Conservation (phyloP, 2,888 invertebrate genomes). For the Ptilodon capucinus region DNA sequence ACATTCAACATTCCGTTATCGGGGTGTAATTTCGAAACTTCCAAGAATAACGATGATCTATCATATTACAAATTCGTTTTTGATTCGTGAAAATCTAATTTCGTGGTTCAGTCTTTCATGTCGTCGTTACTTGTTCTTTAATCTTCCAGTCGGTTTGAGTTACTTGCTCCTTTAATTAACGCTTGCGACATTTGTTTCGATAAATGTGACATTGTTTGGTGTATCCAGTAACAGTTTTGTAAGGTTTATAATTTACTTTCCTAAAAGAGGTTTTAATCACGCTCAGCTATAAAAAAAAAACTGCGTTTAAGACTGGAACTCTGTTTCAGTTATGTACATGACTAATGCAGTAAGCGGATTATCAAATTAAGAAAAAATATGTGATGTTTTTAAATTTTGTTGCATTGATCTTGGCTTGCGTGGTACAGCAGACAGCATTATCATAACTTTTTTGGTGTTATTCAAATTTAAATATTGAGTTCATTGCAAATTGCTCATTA, state of each 20-base stretch:
- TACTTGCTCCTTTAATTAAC: constrained; percentile 39
- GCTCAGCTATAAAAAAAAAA: no score
- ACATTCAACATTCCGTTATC: constrained; percentile 37
- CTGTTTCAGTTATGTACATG: no score
- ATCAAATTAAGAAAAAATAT: no score
- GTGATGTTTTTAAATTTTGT: no score
- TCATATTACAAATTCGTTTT: constrained; percentile 77
- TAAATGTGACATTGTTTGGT: constrained; percentile 26
- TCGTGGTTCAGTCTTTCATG: constrained; percentile 56
- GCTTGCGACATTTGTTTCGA: constrained; percentile 19
- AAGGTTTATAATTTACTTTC: background rate
- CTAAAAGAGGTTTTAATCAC: background rate
- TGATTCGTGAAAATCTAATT: constrained; percentile 77
- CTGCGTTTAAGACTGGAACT: no score
- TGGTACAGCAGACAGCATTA: no score
- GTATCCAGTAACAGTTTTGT: constrained; percentile 21
- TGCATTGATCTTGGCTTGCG: no score
- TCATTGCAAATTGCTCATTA: no score
- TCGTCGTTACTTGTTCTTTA: constrained; percentile 52
- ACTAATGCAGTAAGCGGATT: no score
- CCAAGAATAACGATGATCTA: constrained; percentile 67
- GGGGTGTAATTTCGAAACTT: constrained; percentile 64
- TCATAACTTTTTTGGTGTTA: no score
- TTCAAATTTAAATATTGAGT: no score
- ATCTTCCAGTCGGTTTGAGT: constrained; percentile 47